Evolutionary conservation across 2,797 vertebrate species (phyloP).

Genomic region (Rhynchonycteris naso): DNA sequence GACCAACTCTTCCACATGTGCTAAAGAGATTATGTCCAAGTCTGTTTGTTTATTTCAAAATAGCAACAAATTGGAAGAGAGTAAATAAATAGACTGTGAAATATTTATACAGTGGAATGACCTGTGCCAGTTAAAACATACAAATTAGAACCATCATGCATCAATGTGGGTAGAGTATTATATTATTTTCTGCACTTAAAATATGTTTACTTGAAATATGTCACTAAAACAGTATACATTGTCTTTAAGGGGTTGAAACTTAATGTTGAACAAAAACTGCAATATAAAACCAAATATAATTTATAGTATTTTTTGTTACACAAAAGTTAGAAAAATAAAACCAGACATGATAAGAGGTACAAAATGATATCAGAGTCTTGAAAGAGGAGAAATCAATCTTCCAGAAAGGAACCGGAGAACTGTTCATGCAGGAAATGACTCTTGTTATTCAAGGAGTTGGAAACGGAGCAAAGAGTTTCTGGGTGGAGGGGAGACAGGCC

Average conservation of each 20-base stretch:
- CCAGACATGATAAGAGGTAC: not conserved
- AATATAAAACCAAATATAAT: not conserved
- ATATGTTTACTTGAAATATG: constrained; percentile 32
- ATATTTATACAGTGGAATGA: not conserved
- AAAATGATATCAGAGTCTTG: not conserved
- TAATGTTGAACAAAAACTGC: not conserved
- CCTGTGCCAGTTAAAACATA: not conserved
- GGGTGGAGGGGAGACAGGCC: not conserved
- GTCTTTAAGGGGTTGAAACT: not conserved
- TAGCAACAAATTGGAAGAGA: not conserved
- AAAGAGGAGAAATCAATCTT: not conserved
- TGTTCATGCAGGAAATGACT: not conserved
- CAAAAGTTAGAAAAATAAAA: not conserved
- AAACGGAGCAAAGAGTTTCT: not conserved
- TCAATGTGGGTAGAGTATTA: not conserved
- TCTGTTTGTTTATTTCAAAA: not conserved
- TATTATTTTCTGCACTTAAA: constrained; percentile 4
- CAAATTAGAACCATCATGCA: not conserved
- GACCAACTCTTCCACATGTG: not conserved
- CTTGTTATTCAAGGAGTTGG: not conserved
- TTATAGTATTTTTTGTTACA: not conserved
- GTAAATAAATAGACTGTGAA: not conserved
- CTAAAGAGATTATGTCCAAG: not conserved
- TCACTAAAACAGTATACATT: not conserved
- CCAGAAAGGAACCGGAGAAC: not conserved